Base-by-base conservation (phyloP, 1,140 invertebrate genomes). In the Drosophila elegans region DNA sequence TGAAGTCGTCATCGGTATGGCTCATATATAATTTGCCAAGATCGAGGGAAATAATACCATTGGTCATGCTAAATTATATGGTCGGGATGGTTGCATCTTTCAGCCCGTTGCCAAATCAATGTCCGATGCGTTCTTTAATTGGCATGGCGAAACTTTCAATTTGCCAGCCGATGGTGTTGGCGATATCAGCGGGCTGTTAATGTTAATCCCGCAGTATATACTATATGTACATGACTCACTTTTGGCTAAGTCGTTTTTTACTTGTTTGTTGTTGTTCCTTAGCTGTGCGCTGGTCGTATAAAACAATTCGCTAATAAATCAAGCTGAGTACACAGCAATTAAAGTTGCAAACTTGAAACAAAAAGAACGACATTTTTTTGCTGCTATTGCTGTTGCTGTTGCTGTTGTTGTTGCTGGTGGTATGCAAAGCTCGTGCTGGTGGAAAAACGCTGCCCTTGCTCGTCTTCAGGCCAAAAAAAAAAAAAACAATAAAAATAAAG, bases 241-340 rank as follows among this genome's bases (percentile, higher is more conserved):
- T 61, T 68, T 75, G 66, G 38, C 32, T 59, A 32, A 63, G 82
- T 78, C 16, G 59, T 83, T 74, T 79, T 46, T 61, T 77, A 80
- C 7, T 48, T 34, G 10, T n/a, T 34, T 48, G 2, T 49, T 25
- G 13, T 4, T 41, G n/a, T 27, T 25, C 11, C 25, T 49, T 32
- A 32, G 25, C 9, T n/a, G 27, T 29, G 16, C 32, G 64, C 38
- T 69, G 36, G 41, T 69, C 59, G 67, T 67, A 55, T 68, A 89
- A 89, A 84, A 89, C 84, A 89, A 89, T 89, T 89, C 85, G 76
- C 84, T 89, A 89, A 89, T 89, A 89, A 89, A 89, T 89, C 84
- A 89, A 89, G 51, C 42, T 82, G 84, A 89, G 85, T 89, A 89
- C 84, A 89, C 84, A 89, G 85, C 84, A 89, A 89, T 89, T 89